Conservation (phyloP, 2,113 vertebrate genomes). For the Aix galericulata region DNA sequence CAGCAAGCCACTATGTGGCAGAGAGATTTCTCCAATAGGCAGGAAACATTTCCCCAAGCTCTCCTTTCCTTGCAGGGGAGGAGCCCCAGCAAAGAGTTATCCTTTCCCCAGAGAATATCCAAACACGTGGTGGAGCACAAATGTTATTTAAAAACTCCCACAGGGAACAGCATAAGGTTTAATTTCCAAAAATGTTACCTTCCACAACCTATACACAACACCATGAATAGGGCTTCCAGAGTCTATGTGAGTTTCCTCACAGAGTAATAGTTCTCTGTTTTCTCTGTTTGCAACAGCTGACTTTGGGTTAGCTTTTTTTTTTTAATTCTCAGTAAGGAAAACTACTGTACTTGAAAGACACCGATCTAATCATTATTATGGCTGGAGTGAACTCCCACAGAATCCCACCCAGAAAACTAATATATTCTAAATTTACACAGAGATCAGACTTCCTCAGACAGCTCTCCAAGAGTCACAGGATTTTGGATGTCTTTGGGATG, state of each 20-base stretch:
- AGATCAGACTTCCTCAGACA: background rate
- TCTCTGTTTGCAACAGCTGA: background rate
- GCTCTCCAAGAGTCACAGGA: background rate
- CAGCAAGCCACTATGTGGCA: background rate
- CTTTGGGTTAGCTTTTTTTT: background rate
- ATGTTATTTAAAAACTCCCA: background rate
- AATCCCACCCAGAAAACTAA: background rate
- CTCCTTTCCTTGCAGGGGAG: fast-evolving
- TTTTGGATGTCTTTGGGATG: background rate
- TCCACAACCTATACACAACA: background rate
- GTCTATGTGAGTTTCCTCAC: background rate
- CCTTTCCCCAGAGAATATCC: background rate
- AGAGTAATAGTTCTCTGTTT: background rate
- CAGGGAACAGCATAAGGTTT: background rate
- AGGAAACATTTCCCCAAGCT: background rate
- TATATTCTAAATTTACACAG: background rate
- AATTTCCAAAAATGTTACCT: background rate
- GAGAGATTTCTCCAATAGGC: background rate
- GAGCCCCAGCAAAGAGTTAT: background rate
- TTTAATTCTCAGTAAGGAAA: background rate
- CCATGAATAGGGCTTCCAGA: fast-evolving
- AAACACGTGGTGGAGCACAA: background rate
- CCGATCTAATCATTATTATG: background rate
- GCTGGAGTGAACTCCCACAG: background rate
- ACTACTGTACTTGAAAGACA: background rate